These are phyloP conservation scores for Scaeva pyrastri DNA, from an alignment of 2,888 invertebrate genomes.

Conservation along the genomic window DNA sequence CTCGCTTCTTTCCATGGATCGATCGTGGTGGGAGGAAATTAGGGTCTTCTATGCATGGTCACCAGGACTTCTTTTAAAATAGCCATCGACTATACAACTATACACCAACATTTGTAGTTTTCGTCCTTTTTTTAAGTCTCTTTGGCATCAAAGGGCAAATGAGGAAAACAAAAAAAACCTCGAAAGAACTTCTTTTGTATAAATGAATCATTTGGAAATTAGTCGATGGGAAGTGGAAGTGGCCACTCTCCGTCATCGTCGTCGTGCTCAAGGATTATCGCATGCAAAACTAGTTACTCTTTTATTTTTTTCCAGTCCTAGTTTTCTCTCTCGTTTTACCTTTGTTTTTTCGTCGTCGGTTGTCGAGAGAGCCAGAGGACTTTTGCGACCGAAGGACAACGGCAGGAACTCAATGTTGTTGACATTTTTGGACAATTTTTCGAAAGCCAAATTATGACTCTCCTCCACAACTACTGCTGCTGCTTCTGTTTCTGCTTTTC, in stretches of 20 bases:
- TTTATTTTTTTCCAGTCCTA: slow-evolving; percentile 46
- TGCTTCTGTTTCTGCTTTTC: not conserved
- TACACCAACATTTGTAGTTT: slow-evolving; percentile 20
- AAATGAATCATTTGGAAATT: slow-evolving; percentile 75
- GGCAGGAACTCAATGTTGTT: slow-evolving; percentile 62
- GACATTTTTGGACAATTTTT: slow-evolving; percentile 73
- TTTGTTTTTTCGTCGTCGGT: not conserved
- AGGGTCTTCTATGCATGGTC: not conserved
- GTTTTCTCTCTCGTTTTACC: slow-evolving; percentile 19
- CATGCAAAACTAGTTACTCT: slow-evolving; percentile 69
- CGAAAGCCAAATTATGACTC: slow-evolving; percentile 70
- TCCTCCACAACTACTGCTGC: not conserved
- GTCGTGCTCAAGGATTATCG: slow-evolving; percentile 66
- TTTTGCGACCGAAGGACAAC: slow-evolving; percentile 48
- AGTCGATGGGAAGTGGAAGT: slow-evolving; percentile 72
- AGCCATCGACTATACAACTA: slow-evolving; percentile 10
- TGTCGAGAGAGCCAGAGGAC: not conserved
- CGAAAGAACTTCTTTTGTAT: slow-evolving; percentile 58
- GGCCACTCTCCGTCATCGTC: slow-evolving; percentile 57
- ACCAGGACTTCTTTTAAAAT: slow-evolving; percentile 35
- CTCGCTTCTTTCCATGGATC: slow-evolving; percentile 40
- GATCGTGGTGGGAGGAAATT: not conserved
- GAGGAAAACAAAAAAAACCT: not conserved
- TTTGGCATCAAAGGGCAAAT: slow-evolving; percentile 17
- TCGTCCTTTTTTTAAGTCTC: not conserved